phyloP scores from a whole-genome alignment of 2,797 vertebrate species.

The Chaetodon trifasciatus region DNA sequence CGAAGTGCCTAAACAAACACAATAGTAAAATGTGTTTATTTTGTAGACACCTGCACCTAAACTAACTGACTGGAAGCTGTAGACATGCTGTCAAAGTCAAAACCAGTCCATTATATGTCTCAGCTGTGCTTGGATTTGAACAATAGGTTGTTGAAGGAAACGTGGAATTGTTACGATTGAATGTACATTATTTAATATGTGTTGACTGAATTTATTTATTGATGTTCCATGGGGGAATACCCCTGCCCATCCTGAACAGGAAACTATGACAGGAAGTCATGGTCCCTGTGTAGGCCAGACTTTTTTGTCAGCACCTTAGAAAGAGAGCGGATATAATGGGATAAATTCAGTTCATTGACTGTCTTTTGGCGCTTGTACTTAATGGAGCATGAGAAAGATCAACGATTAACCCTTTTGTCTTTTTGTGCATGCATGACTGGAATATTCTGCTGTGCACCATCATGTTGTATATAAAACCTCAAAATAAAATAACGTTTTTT shows the following conservation, averaged over 20 bases:
- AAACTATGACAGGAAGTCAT: constrained; percentile 35
- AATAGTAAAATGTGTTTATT: constrained; percentile 3
- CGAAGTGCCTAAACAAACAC: constrained; percentile 58
- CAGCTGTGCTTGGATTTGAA: not conserved
- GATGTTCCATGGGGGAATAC: constrained; percentile 12
- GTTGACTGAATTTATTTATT: constrained; percentile 41
- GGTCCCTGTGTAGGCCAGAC: not conserved
- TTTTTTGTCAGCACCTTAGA: not conserved
- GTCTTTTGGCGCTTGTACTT: not conserved
- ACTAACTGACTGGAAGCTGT: constrained; percentile 27
- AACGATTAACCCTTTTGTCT: constrained; percentile 2
- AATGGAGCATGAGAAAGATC: not conserved
- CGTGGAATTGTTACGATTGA: constrained; percentile 5
- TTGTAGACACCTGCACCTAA: constrained; percentile 3
- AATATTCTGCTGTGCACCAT: constrained; percentile 45
- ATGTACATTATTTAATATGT: constrained; percentile 43
- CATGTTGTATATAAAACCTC: constrained; percentile 53
- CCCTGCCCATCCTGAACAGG: not conserved
- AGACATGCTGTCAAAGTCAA: not conserved
- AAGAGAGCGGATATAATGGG: not conserved
- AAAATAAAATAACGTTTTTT: constrained; percentile 36
- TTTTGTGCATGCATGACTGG: constrained; percentile 47
- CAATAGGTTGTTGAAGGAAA: constrained; percentile 10
- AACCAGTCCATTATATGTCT: constrained; percentile 5
- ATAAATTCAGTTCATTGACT: constrained; percentile 4